phyloP scores from a whole-genome alignment of 2,113 vertebrate species.

The Enhydra lutris region DNA sequence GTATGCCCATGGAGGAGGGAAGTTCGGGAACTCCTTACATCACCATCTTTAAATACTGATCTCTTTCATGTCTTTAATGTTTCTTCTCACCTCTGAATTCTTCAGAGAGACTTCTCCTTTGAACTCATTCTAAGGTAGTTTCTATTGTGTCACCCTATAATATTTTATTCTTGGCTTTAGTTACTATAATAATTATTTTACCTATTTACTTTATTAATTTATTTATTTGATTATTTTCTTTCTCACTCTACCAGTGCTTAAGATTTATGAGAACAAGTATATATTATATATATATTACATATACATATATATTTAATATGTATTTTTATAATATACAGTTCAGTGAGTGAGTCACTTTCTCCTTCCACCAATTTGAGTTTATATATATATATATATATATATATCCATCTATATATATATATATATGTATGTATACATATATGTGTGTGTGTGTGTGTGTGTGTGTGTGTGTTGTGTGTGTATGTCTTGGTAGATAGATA shows the following conservation, averaged over 20 bases:
- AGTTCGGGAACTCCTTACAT: neutral
- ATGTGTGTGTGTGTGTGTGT: too few species aligned
- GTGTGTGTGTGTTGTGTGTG: too few species aligned
- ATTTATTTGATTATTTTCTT: neutral
- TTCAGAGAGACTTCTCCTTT: neutral
- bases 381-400: neutral
- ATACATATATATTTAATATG: too few species aligned
- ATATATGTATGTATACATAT: rapidly evolving
- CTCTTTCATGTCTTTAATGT: neutral
- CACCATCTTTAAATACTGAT: neutral
- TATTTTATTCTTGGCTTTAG: neutral
- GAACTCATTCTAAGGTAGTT: neutral
- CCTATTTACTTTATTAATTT: neutral
- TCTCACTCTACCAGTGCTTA: neutral
- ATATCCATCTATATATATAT: too few species aligned
- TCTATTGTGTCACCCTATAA: neutral
- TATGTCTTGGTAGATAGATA: too few species aligned
- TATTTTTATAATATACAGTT: neutral
- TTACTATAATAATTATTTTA: neutral
- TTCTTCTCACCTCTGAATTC: neutral
- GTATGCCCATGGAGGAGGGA: neutral
- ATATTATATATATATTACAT: neutral
- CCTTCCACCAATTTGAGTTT: neutral
- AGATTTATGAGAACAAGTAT: neutral
- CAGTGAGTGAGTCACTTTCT: neutral